Evolutionary conservation across 2,888 invertebrate species (phyloP).

Genomic region (Congeria kusceri): DNA sequence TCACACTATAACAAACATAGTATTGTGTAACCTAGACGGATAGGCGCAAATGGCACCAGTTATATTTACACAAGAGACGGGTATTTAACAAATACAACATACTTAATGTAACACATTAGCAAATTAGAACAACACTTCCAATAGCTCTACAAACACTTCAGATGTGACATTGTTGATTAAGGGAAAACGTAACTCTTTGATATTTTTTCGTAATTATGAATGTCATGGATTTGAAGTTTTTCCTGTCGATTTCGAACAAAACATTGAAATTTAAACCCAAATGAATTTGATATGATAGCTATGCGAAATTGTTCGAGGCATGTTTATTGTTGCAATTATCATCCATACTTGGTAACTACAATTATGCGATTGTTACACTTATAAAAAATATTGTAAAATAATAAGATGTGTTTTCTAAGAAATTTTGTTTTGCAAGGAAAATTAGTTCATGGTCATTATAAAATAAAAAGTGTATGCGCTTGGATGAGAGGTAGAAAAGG

Average conservation of each 20-base stretch:
- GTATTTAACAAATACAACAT: constrained; percentile 24
- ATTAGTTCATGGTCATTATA: too few relatives aligned
- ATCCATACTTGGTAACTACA: too few relatives aligned
- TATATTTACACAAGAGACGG: constrained; percentile 44
- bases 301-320: constrained; percentile 17
- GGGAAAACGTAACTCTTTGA: constrained; percentile 33
- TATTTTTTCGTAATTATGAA: constrained; percentile 48
- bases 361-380: too few relatives aligned
- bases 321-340: neutral
- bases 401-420: too few relatives aligned
- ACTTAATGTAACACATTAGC: constrained; percentile 48
- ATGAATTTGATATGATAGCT: constrained; percentile 2
- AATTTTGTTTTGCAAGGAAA: too few relatives aligned
- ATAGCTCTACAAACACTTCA: constrained; percentile 50
- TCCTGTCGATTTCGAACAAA: constrained; percentile 16
- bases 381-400: too few relatives aligned
- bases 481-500: too few relatives aligned
- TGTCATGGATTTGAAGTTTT: constrained; percentile 29
- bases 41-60: constrained; percentile 42
- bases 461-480: too few relatives aligned
- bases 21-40: neutral
- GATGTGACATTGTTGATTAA: constrained; percentile 43
- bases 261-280: constrained; percentile 32
- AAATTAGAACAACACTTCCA: constrained; percentile 41
- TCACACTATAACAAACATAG: neutral